phyloP scores from a whole-genome alignment of 2,888 invertebrate genomes.

The Theristus sp. region DNA sequence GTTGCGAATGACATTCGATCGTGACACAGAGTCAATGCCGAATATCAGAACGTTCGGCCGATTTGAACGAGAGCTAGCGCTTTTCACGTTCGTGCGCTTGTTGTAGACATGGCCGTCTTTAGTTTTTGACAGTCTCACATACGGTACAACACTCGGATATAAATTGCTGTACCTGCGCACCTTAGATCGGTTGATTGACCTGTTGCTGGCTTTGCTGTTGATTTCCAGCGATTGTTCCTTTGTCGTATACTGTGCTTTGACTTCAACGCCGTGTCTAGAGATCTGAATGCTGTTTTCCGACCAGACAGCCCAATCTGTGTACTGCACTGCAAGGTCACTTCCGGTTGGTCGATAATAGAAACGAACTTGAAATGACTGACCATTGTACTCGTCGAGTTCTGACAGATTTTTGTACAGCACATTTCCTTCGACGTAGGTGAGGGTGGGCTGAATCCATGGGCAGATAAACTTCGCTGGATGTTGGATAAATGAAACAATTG shows the following conservation, averaged over 20 bases:
- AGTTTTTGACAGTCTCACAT: too few species aligned
- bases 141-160: background rate
- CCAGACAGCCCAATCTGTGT: background rate
- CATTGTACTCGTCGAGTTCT: background rate
- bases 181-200: background rate
- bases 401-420: background rate
- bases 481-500: constrained; percentile 9
- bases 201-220: background rate
- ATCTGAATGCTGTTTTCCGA: background rate
- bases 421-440: constrained; percentile 5
- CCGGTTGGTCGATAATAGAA: background rate
- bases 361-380: background rate
- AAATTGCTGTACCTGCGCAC: background rate
- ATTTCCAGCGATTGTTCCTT: background rate
- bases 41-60: constrained; percentile 26
- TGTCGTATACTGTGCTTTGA: background rate
- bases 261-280: background rate
- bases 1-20: constrained; percentile 23
- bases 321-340: constrained; percentile 1
- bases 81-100: background rate
- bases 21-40: constrained; percentile 28
- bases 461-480: constrained; percentile 9
- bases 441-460: constrained; percentile 5
- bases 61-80: too few species aligned
- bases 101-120: too few species aligned